Evolutionary conservation across 1,140 invertebrate species (phyloP), one percentile per base, ranked within the genome.

Genomic region (Drosophila ogumai): DNA sequence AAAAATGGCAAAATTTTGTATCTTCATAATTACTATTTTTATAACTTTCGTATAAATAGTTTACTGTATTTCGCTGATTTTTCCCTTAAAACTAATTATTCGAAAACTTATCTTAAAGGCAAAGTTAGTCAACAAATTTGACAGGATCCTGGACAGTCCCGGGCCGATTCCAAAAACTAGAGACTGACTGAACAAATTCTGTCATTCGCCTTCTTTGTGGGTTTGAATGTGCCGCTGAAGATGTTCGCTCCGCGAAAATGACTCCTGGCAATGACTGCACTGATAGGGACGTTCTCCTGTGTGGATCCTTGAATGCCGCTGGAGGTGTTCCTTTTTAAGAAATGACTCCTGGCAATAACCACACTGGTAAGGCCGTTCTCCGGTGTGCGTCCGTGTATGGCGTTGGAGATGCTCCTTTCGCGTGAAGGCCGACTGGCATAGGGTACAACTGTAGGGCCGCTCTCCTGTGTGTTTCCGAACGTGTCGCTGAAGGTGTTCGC

Each of bases 401-500:
- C 50, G 50, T 31, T 54, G 50, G 3, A 54, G 32, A 36, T 54
- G 50, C 17, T 54, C 50, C 32, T 54, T 54, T 9, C 50, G 32
- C 5, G 50, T 22, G 15, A 54, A 54, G 7, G 50, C 3, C 12
- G 50, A 54, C 50, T 36, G 17, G 32, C 50, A 54, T 15, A 54
- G 0, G 13, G 50, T 32, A 22, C 50, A 54, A 6, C 13, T 36
- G 50, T 54, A 54, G 7, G 50, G 50, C 12, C 50, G 12, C 19
- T 54, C 50, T 5, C 50, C 50, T 15, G 50, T 54, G 50, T 54
- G 50, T 9, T 54, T 54, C 1, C 50, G 32, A 8, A 19, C 17
- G 50, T 54, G 50, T 22, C 50, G 50, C 50, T 54, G 50, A 9
- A 54, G 50, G 17, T 54, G 50, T 36, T 54, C 50, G 13, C 50